Evolutionary conservation across 2,797 vertebrate species (phyloP).

Genomic region (Gymnothorax reevesii): DNA sequence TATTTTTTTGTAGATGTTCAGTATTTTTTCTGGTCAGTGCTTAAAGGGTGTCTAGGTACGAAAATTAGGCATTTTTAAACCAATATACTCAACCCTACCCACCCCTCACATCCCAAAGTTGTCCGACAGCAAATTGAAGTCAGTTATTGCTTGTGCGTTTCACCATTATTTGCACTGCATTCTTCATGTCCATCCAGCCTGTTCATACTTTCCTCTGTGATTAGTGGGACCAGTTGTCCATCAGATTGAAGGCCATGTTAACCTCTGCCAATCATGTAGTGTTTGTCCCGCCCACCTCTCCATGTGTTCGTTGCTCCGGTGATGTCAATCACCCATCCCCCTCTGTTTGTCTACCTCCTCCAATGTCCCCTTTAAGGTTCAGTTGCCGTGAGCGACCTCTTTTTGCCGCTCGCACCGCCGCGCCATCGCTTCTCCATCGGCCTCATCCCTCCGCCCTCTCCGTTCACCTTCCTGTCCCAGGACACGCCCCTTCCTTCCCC

Average conservation of each 20-base stretch:
- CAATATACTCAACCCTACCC: not conserved
- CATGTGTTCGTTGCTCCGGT: not conserved
- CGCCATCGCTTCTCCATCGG: conserved; percentile 77
- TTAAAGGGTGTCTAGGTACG: not conserved
- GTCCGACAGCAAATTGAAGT: not conserved
- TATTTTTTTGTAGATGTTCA: not conserved
- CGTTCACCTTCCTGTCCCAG: conserved; percentile 73
- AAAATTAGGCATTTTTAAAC: not conserved
- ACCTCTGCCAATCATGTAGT: not conserved
- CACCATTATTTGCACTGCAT: not conserved
- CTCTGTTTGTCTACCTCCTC: conserved; percentile 49
- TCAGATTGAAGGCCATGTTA: not conserved
- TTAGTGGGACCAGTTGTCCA: not conserved
- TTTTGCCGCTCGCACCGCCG: conserved; percentile 74
- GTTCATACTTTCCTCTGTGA: not conserved
- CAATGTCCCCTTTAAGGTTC: conserved; percentile 73
- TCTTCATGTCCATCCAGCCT: not conserved
- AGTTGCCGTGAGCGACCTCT: conserved; percentile 83
- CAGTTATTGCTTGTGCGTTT: not conserved
- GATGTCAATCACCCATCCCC: conserved; percentile 31
- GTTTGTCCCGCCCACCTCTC: not conserved
- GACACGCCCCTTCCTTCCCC: conserved; percentile 71
- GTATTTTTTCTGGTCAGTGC: not conserved
- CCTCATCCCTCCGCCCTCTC: conserved; percentile 71
- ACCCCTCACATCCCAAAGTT: not conserved